Evolutionary conservation across 2,888 invertebrate genomes (phyloP).

Genomic region (Agonopterix subpropinquella): DNA sequence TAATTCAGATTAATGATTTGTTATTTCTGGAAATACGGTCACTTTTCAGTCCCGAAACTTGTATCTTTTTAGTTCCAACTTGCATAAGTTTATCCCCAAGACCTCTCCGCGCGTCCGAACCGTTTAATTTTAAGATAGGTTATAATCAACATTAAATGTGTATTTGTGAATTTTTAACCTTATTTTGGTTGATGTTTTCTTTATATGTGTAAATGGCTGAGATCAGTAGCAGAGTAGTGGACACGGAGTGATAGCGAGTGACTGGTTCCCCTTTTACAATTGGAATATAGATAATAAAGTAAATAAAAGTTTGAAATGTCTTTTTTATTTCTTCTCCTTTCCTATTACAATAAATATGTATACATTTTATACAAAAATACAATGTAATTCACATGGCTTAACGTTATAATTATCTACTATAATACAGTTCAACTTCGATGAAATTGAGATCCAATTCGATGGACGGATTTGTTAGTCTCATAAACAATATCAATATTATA

Average conservation of each 20-base stretch:
- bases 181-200: conserved; percentile 71
- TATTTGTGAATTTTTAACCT: conserved; percentile 72
- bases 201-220: conserved; percentile 71
- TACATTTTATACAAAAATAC: conserved; percentile 52
- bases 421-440: neutral
- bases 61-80: neutral
- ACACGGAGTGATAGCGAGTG: conserved; percentile 69
- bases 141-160: conserved; percentile 72
- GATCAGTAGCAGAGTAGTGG: conserved; percentile 66
- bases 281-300: conserved; percentile 72
- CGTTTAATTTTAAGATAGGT: conserved; percentile 53
- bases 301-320: conserved; percentile 61
- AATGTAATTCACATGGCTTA: conserved; percentile 8
- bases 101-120: conserved; percentile 44
- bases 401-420: neutral
- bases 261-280: conserved; percentile 73
- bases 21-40: neutral
- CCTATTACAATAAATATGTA: conserved; percentile 33
- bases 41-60: neutral
- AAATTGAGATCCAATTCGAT: neutral
- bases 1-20: neutral
- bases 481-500: too few species aligned
- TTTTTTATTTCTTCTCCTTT: conserved; percentile 40
- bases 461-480: too few species aligned
- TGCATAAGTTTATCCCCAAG: neutral